Conservation (phyloP, 30 jellyfish, hydroid and myxozoan genomes). For the Phacellophora camtschatica region DNA sequence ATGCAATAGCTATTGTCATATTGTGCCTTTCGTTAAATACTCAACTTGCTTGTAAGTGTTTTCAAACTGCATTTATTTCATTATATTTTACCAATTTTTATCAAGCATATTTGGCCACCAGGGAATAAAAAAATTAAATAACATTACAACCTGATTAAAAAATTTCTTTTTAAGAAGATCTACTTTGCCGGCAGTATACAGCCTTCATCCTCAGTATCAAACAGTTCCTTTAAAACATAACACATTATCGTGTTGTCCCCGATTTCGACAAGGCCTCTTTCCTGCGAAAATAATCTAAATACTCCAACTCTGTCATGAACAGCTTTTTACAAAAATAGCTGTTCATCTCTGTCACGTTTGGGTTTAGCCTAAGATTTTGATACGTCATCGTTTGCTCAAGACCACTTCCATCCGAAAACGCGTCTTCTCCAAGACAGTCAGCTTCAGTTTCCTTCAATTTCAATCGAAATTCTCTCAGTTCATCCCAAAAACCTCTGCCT, state of each 20-base stretch:
- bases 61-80: too few species aligned
- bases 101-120: too few species aligned
- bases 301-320: slow-evolving; percentile 78
- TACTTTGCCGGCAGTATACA: too few species aligned
- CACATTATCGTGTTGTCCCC: slow-evolving; percentile 22
- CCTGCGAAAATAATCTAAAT: slow-evolving; percentile 85
- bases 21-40: too few species aligned
- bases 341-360: slow-evolving; percentile 74
- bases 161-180: too few species aligned
- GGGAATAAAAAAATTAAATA: too few species aligned
- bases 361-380: slow-evolving; percentile 51
- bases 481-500: slow-evolving; percentile 90
- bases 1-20: too few species aligned
- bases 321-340: slow-evolving; percentile 83
- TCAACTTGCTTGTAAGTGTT: too few species aligned
- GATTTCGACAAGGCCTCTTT: slow-evolving; percentile 75
- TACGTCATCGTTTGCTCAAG: slow-evolving; percentile 4
- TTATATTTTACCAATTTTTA: too few species aligned
- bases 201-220: too few species aligned
- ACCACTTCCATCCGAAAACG: slow-evolving; percentile 37
- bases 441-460: slow-evolving; percentile 45
- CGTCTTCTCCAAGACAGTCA: slow-evolving; percentile 73
- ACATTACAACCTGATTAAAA: too few species aligned
- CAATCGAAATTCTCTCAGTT: slow-evolving; percentile 63
- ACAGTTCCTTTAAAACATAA: too few species aligned